phyloP scores from a whole-genome alignment of 1,140 invertebrate species.

The Lepidurus arcticus region DNA sequence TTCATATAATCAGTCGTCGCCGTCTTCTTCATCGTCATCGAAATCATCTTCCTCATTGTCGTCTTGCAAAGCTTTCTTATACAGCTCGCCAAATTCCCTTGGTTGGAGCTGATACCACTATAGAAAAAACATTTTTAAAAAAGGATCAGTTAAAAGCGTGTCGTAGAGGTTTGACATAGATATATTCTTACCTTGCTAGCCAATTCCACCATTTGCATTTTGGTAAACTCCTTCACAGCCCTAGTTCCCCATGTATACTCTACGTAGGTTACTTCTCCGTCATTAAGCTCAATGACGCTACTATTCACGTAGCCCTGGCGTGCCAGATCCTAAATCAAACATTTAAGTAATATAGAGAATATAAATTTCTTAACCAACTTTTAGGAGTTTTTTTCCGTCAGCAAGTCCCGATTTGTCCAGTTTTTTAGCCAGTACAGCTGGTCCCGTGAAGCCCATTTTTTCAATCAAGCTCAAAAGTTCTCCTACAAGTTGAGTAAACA shows the following conservation, averaged over 20 bases:
- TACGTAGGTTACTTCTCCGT: background rate
- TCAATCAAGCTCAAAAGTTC: background rate
- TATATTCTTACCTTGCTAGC: background rate
- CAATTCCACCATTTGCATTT: constrained; percentile 1
- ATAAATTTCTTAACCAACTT: background rate
- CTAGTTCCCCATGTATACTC: background rate
- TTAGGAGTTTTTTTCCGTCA: background rate
- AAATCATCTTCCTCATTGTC: background rate
- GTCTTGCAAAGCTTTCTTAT: background rate
- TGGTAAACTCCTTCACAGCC: background rate
- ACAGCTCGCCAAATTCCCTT: background rate
- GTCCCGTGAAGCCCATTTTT: background rate
- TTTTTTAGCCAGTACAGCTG: background rate
- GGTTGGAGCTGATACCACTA: background rate
- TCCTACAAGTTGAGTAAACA: background rate
- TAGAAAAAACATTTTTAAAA: background rate
- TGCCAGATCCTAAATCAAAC: background rate
- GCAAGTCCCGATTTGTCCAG: background rate
- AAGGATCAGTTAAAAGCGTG: background rate
- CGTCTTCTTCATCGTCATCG: background rate
- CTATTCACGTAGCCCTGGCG: background rate
- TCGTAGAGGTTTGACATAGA: background rate
- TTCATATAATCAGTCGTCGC: background rate
- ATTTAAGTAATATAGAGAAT: background rate
- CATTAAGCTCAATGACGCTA: background rate